These are phyloP conservation scores for Andrena haemorrhoa DNA, from an alignment of 2,888 invertebrate genomes.

Conservation along the genomic window DNA sequence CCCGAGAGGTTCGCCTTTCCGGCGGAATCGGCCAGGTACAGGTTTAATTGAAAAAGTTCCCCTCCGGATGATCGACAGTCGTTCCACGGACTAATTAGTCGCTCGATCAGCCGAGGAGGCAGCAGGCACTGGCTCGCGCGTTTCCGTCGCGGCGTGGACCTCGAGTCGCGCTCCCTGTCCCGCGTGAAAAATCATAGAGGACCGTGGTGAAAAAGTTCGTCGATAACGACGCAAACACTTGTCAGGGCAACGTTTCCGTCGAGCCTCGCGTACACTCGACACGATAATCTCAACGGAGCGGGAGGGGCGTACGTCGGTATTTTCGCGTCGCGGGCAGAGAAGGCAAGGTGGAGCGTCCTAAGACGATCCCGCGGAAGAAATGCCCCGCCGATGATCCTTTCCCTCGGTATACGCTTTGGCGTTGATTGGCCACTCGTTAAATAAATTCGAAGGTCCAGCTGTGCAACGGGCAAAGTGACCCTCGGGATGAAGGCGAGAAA, in stretches of 20 bases:
- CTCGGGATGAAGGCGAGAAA: conserved; percentile 36
- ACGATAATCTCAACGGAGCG: conserved; percentile 61
- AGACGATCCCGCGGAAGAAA: neutral
- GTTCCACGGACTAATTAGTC: conserved; percentile 34
- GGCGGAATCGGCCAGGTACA: neutral
- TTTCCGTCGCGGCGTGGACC: neutral
- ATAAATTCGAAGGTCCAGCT: conserved; percentile 75
- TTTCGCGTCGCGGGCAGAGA: neutral
- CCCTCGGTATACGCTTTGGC: conserved; percentile 68
- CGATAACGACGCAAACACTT: conserved; percentile 54
- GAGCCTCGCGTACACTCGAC: conserved; percentile 55
- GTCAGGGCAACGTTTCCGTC: conserved; percentile 10
- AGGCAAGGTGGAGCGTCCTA: neutral
- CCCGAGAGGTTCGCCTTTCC: neutral
- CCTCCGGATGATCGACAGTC: conserved; percentile 30
- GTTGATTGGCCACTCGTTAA: conserved; percentile 76
- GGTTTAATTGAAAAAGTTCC: conserved; percentile 69
- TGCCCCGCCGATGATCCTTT: conserved; percentile 5
- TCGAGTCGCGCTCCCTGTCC: neutral
- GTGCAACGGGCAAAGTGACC: conserved; percentile 57
- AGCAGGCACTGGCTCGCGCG: neutral
- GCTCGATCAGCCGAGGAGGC: conserved; percentile 23
- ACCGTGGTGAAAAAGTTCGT: conserved; percentile 29
- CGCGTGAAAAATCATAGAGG: conserved; percentile 40
- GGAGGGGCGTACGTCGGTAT: conserved; percentile 6